A percentile compares a stretch with the other conserved stretches of the same genome.
phyloP scores from a whole-genome alignment of 2,797 vertebrate genomes.

The Anisognathus igniventris region DNA sequence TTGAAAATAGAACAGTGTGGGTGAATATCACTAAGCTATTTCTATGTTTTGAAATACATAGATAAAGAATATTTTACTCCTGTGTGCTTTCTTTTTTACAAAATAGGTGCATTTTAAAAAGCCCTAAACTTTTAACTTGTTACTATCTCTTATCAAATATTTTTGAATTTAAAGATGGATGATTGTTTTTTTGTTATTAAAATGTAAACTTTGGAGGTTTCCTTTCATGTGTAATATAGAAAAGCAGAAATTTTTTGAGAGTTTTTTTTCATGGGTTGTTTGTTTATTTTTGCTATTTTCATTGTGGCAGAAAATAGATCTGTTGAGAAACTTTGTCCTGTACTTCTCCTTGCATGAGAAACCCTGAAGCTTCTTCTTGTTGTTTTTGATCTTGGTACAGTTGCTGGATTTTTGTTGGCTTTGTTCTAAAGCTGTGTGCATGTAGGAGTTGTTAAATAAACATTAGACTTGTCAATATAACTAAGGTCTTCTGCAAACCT shows the following conservation, averaged over 20 bases:
- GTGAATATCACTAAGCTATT: not conserved
- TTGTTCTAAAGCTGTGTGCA: not conserved
- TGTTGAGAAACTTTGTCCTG: not conserved
- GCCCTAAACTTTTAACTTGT: not conserved
- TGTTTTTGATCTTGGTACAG: not conserved
- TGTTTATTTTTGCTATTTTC: not conserved
- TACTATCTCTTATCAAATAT: not conserved
- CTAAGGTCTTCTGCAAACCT: not conserved
- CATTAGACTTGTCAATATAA: not conserved
- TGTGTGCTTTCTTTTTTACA: not conserved
- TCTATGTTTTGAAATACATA: not conserved
- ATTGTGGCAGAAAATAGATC: not conserved
- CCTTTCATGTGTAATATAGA: not conserved
- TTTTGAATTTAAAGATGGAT: not conserved
- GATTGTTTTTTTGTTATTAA: not conserved
- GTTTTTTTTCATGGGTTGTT: accelerated
- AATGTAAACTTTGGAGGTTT: not conserved
- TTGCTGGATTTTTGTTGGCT: not conserved
- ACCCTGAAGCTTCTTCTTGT: not conserved
- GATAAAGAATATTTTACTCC: not conserved
- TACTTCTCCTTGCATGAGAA: not conserved
- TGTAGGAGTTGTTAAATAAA: not conserved
- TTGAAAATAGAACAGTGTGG: not conserved
- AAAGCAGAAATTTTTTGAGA: not conserved
- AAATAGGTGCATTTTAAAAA: not conserved